Conservation (phyloP, 2,797 vertebrate species). For the Syncerus caffer region DNA sequence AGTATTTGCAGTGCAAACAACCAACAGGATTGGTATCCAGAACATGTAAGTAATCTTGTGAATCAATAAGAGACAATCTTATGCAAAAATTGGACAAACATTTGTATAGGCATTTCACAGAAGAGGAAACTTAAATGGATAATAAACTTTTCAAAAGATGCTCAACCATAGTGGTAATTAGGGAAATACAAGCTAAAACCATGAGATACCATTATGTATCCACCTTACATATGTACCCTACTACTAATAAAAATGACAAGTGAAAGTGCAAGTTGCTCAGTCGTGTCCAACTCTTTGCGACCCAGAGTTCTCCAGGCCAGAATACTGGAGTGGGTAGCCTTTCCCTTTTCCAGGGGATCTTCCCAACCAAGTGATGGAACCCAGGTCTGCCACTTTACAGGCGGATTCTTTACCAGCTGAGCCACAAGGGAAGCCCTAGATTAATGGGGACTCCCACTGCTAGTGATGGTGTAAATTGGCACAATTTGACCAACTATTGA, state of each 20-base stretch:
- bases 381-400: background rate
- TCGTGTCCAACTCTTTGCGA: background rate
- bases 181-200: background rate
- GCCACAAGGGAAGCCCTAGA: background rate
- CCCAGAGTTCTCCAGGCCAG: background rate
- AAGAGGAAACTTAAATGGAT: background rate
- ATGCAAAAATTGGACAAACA: background rate
- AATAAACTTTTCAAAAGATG: slow-evolving; percentile 15
- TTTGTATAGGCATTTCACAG: background rate
- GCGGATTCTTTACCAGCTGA: background rate
- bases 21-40: background rate
- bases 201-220: background rate
- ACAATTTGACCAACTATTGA: background rate
- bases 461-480: background rate
- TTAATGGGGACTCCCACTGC: background rate
- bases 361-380: background rate
- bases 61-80: background rate
- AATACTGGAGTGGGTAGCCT: background rate
- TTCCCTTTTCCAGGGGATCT: background rate
- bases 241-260: background rate
- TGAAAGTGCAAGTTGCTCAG: background rate
- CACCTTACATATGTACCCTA: background rate
- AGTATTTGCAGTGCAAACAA: background rate
- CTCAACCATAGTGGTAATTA: background rate
- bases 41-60: background rate